Base-by-base conservation (phyloP, 1,140 invertebrate species). In the Macrosteles quadrilineatus region DNA sequence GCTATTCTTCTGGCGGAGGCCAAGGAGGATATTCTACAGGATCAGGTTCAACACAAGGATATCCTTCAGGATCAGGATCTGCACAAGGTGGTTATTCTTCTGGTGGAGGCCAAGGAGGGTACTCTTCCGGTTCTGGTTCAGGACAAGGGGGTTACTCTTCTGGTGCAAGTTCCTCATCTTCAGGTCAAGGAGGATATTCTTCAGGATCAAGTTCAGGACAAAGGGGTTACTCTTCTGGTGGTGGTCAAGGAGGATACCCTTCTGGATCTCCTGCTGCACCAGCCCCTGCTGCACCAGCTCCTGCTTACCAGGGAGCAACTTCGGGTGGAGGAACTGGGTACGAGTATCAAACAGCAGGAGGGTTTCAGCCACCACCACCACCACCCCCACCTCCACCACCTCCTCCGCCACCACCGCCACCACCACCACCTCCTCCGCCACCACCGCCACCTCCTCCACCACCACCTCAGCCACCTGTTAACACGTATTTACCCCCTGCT, bases 371-470 rank as follows among this genome's bases (percentile, higher is more conserved):
- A 45, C 31, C 65, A 45, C 65, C 36, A 2, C 36, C 40, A 47
- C 65, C 65, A n/a, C 40, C 65, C 6, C 30, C 63, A 6, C 27
- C 29, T 17, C 30, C 63, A 21, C 19, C 63, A 11, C 30, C 36
- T 21, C 30, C 63, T 31, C 30, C 63, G 6, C 43, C 36, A 45
- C 23, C 65, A 45, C 29, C 31, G 25, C 43, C 31, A 12, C 19
- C 50, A 43, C 21, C 23, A 27, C 30, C 65, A 36, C 36, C 43
- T 27, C 45, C 43, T 29, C 47, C 66, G 30, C 25, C 66, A 53
- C 47, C 66, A 31, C 30, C 43, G 17, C 47, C 29, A 43, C 25
- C 29, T 25, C 64, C 64, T 27, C 31, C 29, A 21, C 36, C 43
- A 21, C 36, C 43, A 14, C 65, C 65, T 23, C 65, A 11, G 23